phyloP scores from a whole-genome alignment of 2,888 invertebrate genomes.

The Scaptomyza tumidula region DNA sequence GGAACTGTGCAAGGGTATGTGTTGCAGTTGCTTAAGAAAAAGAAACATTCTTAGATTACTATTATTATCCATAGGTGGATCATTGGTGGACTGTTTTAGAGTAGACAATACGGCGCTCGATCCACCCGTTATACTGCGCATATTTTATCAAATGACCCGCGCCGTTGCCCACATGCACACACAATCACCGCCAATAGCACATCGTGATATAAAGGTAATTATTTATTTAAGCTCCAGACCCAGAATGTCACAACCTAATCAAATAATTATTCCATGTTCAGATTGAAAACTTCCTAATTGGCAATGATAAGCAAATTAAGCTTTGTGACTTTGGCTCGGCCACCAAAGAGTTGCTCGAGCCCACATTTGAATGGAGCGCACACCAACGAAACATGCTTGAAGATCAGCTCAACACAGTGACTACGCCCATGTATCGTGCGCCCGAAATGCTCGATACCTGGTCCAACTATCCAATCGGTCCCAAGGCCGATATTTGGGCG shows the following conservation, averaged over 20 bases:
- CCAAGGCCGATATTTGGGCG: slow-evolving; percentile 97
- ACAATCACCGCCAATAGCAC: slow-evolving; percentile 95
- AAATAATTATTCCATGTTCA: slow-evolving; percentile 58
- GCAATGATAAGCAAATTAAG: slow-evolving; percentile 93
- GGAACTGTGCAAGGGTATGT: slow-evolving; percentile 94
- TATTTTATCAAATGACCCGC: slow-evolving; percentile 95
- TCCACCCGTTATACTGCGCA: slow-evolving; percentile 88
- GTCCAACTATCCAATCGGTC: slow-evolving; percentile 96
- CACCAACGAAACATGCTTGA: slow-evolving; percentile 95
- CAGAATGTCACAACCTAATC: not conserved
- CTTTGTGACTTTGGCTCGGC: slow-evolving; percentile 99
- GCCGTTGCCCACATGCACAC: slow-evolving; percentile 97
- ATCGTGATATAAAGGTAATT: slow-evolving; percentile 95
- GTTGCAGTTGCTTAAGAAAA: not conserved
- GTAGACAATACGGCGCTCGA: slow-evolving; percentile 71
- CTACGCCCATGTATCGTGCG: slow-evolving; percentile 98
- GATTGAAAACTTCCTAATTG: slow-evolving; percentile 96
- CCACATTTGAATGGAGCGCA: slow-evolving; percentile 96
- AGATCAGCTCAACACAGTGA: slow-evolving; percentile 89
- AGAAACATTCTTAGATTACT: not conserved
- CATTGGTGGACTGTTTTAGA: slow-evolving; percentile 82
- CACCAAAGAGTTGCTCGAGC: slow-evolving; percentile 91
- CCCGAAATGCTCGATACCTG: slow-evolving; percentile 99
- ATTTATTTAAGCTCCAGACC: not conserved
- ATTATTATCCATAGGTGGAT: slow-evolving; percentile 76